Percentiles rank a stretch among this genome's conserved stretches.
Conservation (phyloP, 2,888 invertebrate genomes). For the Ochlodes sylvanus region DNA sequence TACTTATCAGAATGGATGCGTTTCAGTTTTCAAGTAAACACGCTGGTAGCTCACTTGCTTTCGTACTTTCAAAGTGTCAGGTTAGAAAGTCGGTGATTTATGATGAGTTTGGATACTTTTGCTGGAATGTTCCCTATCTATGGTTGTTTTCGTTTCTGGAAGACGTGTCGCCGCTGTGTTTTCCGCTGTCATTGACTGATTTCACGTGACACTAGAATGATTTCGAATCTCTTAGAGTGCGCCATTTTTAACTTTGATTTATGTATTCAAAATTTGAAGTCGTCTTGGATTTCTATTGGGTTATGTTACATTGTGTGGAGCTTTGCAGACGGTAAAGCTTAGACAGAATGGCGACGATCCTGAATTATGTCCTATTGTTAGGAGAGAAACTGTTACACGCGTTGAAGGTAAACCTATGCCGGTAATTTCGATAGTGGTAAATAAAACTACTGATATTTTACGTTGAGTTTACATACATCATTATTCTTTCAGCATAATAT, state of each 20-base stretch:
- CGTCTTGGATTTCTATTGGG: constrained; percentile 15
- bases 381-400: constrained; percentile 25
- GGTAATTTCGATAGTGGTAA: constrained; percentile 15
- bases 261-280: constrained; percentile 21
- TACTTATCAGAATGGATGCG: constrained; percentile 38
- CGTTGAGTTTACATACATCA: too few species aligned
- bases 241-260: constrained; percentile 35
- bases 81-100: constrained; percentile 67
- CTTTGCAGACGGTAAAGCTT: constrained; percentile 15
- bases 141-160: constrained; percentile 58
- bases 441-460: neutral
- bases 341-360: constrained; percentile 33
- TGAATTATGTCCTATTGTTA: constrained; percentile 26
- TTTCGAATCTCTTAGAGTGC: constrained; percentile 31
- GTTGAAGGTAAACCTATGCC: constrained; percentile 18
- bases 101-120: constrained; percentile 58
- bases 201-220: constrained; percentile 22
- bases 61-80: constrained; percentile 65
- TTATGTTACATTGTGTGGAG: constrained; percentile 1
- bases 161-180: constrained; percentile 38
- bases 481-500: too few species aligned
- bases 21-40: constrained; percentile 52
- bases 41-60: constrained; percentile 58
- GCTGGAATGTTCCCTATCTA: constrained; percentile 49
- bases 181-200: constrained; percentile 39